phyloP scores from a whole-genome alignment of 2,888 invertebrate species.

The Epinotia nisella region DNA sequence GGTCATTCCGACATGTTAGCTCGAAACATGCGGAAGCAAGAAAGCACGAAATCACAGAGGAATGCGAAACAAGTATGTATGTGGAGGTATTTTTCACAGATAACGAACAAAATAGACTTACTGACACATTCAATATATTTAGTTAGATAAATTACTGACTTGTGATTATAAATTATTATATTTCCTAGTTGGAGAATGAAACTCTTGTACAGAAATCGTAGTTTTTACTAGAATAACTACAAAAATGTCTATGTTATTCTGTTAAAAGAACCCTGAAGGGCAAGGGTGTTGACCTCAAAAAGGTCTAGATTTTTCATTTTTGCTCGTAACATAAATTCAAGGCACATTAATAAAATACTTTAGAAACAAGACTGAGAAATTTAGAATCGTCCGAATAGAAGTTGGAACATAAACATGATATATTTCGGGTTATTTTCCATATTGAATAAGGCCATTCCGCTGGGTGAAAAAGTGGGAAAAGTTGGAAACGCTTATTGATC shows the following conservation, averaged over 20 bases:
- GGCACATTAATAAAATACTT: conserved; percentile 1
- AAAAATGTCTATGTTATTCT: not conserved
- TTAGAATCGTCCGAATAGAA: conserved; percentile 34
- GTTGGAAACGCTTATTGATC: conserved; percentile 40
- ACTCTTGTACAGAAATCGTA: too few relatives aligned
- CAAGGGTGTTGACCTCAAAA: not conserved
- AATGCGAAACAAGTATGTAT: too few relatives aligned
- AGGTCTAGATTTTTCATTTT: not conserved
- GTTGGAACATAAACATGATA: conserved; percentile 43
- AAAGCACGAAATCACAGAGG: too few relatives aligned
- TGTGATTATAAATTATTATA: too few relatives aligned
- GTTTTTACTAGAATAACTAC: too few relatives aligned
- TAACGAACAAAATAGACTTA: too few relatives aligned
- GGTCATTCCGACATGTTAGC: too few relatives aligned
- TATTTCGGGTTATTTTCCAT: conserved; percentile 34
- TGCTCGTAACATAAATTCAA: conserved; percentile 6
- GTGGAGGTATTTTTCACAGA: too few relatives aligned
- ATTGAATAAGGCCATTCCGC: conserved; percentile 38
- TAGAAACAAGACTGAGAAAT: conserved; percentile 28
- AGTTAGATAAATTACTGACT: too few relatives aligned
- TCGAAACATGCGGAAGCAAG: too few relatives aligned
- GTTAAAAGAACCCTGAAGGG: not conserved
- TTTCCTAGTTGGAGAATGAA: too few relatives aligned
- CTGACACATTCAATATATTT: too few relatives aligned
- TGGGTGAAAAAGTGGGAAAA: conserved; percentile 39